A percentile compares a stretch with the other conserved stretches of the same genome.
These are phyloP conservation scores for Epicampocera succincta DNA, from an alignment of 2,888 invertebrate genomes.

Conservation along the genomic window DNA sequence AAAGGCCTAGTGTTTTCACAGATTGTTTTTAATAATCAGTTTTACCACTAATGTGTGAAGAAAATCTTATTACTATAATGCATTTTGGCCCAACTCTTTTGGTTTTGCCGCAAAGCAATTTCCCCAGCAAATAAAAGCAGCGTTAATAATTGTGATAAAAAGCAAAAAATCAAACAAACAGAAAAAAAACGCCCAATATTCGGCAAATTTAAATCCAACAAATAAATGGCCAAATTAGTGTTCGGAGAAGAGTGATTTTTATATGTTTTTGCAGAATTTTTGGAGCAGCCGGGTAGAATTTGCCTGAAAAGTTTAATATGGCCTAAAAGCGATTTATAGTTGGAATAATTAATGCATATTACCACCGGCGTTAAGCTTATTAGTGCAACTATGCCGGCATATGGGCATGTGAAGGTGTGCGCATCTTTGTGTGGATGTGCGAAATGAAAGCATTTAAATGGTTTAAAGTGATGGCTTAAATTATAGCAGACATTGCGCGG, in stretches of 20 bases:
- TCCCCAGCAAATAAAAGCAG: not conserved
- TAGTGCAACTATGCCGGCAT: conserved; percentile 29
- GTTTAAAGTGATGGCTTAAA: conserved; percentile 15
- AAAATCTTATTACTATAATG: conserved; percentile 57
- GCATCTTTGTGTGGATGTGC: conserved; percentile 1
- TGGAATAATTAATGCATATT: conserved; percentile 81
- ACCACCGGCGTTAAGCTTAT: conserved; percentile 76
- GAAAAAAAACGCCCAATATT: not conserved
- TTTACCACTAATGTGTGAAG: conserved; percentile 37
- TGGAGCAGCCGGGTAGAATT: not conserved
- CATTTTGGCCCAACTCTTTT: conserved; percentile 21
- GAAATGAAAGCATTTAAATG: conserved; percentile 12
- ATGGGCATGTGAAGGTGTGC: too few species aligned
- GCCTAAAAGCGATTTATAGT: conserved; percentile 76
- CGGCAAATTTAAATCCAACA: not conserved
- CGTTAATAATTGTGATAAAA: conserved; percentile 1
- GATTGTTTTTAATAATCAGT: conserved; percentile 60
- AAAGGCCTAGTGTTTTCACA: conserved; percentile 11
- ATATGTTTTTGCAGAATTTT: not conserved
- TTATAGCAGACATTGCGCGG: too few species aligned
- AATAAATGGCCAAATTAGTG: not conserved
- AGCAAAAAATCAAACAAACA: too few species aligned
- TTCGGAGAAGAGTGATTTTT: too few species aligned
- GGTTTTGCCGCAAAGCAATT: not conserved
- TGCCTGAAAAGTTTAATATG: conserved; percentile 44